Evolutionary conservation across 37 sponge, comb jelly and placozoan species (phyloP), one percentile per base, ranked within the genome.

Genomic region (Ephydatia muelleri): DNA sequence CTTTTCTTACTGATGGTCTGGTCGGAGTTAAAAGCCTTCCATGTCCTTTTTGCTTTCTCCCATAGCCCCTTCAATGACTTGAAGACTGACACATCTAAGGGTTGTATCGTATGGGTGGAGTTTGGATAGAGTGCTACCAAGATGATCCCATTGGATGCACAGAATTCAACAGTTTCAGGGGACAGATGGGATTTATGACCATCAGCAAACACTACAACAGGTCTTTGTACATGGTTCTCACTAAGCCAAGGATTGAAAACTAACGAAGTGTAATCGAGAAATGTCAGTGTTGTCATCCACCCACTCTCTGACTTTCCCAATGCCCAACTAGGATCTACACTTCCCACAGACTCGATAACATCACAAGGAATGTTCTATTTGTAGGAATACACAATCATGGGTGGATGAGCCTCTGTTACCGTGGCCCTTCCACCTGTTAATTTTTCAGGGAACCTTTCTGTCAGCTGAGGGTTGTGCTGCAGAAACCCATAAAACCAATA

Each of bases 211-310:
- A 43, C 43, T 43, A 43, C 6, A 43, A 43, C 43, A 9, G 43
- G 43, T 43, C 43, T 43, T 43, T 43, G 43, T 43, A 43, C 43
- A 9, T 43, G 43, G 43, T 43, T 43, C 43, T 43, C 43, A 43
- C 6, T 43, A 43, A 43, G 57, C 57, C 57, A 57, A 57, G 57
- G 57, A 57, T 57, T 11, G 57, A 57, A 57, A 57, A 57, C 57
- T 57, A 57, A 57, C 14, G 57, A 57, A 57, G 16, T 57, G 16
- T 57, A 57, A 57, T 57, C 19, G 6, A 57, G 57, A 11, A 57
- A 57, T 57, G 57, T 57, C 57, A 57, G 57, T 57, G 57, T 57
- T 57, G 57, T 57, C 57, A 57, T 57, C 57, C 57, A 57, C 57
- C 57, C 57, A 57, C 57, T 57, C 57, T 57, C 57, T 13, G 57